Conservation (phyloP, 2,797 vertebrate genomes). For the Stomatorhinus walkeri region DNA sequence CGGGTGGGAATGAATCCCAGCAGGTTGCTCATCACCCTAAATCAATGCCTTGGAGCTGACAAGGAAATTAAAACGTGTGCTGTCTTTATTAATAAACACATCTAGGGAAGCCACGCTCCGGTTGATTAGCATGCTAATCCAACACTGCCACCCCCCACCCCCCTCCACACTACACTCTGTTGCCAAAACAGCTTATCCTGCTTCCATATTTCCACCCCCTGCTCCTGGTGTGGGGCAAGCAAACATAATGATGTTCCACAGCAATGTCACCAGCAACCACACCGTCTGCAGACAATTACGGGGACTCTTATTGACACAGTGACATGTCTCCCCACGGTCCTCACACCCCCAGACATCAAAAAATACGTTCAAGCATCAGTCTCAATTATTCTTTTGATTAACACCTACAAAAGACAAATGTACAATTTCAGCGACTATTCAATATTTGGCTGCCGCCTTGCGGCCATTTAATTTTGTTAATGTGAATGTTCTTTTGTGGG, state of each 20-base stretch:
- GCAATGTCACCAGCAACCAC: not conserved
- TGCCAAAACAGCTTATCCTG: not conserved
- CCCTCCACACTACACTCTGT: not conserved
- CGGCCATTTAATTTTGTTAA: not conserved
- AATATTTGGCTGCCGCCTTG: not conserved
- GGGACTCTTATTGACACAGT: not conserved
- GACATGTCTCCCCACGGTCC: not conserved
- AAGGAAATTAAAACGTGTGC: constrained; percentile 42
- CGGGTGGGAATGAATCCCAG: constrained; percentile 25
- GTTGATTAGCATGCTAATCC: constrained; percentile 27
- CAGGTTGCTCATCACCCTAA: constrained; percentile 30
- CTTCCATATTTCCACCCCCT: not conserved
- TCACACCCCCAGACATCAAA: not conserved
- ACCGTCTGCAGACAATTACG: not conserved
- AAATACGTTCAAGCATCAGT: not conserved
- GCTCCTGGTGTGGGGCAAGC: not conserved
- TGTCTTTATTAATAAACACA: constrained; percentile 46
- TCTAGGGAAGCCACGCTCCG: constrained; percentile 34
- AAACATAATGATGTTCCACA: not conserved
- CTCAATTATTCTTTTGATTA: constrained; percentile 4
- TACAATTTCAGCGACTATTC: not conserved
- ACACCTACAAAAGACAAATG: constrained; percentile 9
- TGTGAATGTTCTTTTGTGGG: not conserved
- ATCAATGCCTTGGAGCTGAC: constrained; percentile 37
- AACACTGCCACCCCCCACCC: not conserved